These are phyloP conservation scores for Phoeniculus purpureus DNA, from an alignment of 2,797 vertebrate genomes.

Conservation along the genomic window DNA sequence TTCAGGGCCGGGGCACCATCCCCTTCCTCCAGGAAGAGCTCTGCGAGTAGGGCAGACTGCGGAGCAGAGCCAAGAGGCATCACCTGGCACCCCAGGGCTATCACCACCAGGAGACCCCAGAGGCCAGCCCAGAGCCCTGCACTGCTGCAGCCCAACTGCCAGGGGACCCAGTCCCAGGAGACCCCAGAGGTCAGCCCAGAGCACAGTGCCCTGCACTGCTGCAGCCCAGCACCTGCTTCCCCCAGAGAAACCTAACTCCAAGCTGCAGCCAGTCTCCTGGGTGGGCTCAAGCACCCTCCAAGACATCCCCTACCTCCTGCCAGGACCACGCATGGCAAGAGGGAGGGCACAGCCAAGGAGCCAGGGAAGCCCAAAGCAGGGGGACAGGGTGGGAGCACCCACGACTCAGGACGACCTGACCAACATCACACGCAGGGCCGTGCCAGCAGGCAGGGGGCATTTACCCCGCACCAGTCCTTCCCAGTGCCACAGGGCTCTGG, in stretches of 20 bases:
- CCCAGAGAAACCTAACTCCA: not conserved
- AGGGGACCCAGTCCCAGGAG: not conserved
- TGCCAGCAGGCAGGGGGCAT: not conserved
- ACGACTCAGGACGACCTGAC: not conserved
- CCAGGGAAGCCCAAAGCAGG: not conserved
- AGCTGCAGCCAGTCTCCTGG: not conserved
- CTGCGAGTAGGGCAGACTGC: conserved; percentile 83
- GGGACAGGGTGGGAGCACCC: not conserved
- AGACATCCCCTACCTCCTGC: not conserved
- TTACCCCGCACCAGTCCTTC: not conserved
- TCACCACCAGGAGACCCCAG: not conserved
- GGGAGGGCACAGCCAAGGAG: not conserved
- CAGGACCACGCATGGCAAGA: fast-evolving
- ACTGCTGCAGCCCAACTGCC: not conserved
- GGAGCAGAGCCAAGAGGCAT: not conserved
- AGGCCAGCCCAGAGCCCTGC: not conserved
- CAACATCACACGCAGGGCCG: not conserved
- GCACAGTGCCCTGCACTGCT: too few relatives aligned
- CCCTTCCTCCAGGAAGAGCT: conserved; percentile 81
- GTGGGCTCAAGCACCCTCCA: not conserved
- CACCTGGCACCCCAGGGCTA: not conserved
- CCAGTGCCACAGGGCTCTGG: not conserved
- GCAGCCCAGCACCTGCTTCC: not conserved
- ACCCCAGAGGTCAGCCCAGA: not conserved
- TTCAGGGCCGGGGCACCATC: conserved; percentile 11